These are phyloP conservation scores for Craseonycteris thonglongyai DNA, from an alignment of 2,113 vertebrate genomes.

Conservation along the genomic window DNA sequence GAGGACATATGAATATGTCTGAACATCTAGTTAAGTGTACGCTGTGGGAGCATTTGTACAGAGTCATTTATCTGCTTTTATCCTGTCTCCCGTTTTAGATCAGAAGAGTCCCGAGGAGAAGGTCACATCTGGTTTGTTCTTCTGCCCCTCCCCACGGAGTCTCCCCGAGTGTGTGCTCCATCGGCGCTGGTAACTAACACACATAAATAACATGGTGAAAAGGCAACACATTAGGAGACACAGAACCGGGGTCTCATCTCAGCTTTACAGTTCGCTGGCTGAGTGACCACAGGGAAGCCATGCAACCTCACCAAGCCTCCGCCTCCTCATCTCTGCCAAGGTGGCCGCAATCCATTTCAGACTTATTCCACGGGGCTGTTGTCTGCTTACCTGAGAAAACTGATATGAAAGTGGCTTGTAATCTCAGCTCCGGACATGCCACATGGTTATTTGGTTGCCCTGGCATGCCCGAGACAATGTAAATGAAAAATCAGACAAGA, in stretches of 20 bases:
- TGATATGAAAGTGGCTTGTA: accelerated
- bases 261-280: neutral
- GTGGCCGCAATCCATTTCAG: neutral
- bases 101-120: neutral
- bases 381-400: neutral
- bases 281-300: neutral
- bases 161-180: accelerated
- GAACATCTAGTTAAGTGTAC: neutral
- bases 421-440: neutral
- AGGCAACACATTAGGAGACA: neutral
- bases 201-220: neutral
- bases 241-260: neutral
- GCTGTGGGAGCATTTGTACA: neutral
- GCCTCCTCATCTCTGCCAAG: neutral
- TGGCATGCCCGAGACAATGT: neutral
- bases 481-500: neutral
- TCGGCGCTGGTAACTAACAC: neutral
- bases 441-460: neutral
- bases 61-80: neutral
- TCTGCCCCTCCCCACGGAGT: neutral
- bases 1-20: neutral
- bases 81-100: neutral
- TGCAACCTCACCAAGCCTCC: neutral
- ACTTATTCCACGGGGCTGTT: too few relatives aligned
- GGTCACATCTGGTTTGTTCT: neutral